Base-by-base conservation (phyloP, 1,140 invertebrate species). In the Aricia agestis region DNA sequence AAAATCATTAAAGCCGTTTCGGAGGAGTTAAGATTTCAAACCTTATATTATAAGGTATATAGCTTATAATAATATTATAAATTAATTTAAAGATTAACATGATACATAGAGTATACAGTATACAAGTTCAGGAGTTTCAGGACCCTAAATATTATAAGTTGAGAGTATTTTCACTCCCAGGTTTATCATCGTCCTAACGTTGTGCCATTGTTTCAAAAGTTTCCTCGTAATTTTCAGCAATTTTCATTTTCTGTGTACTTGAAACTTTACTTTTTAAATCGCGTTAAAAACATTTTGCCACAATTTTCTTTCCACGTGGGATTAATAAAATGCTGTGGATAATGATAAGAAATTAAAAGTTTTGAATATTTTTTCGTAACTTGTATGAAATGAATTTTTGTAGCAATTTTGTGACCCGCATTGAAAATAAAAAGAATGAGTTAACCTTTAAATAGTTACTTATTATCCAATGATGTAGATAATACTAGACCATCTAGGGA, bases 231-330 rank as follows among this genome's bases (percentile, higher is more conserved):
- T 59, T 17, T 59, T 59, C 18, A 9, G 58, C 59, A 63, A 25
- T 63, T 63, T 63, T 63, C 18, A 63, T 63, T 52, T 52, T 52
- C 45, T 11, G 10, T 52, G 45, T 52, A 52, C 45, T 52, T 52
- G 45, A 15, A 52, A 52, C 45, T 52, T 36, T 36, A 36, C 36
- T 36, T 36, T 52, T 52, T 52, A 52, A 52, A 52, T 52, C 45
- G 45, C 11, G 45, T 52, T 52, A 52, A 15, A 13, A 52, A 52
- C 45, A 52, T 52, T 52, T 52, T 15, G 0, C 11, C 0, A 52
- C 7, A 52, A 52, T 52, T 52, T 52, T 52, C 11, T 4, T 13
- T 15, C 45, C 9, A 52, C 45, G 11, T 52, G 45, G 45, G 45
- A 52, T 13, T 52, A 52, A 52, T 52, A 52, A 52, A 52, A 52